phyloP scores from a whole-genome alignment of 2,888 invertebrate species.

The Acanthosoma haemorrhoidale region DNA sequence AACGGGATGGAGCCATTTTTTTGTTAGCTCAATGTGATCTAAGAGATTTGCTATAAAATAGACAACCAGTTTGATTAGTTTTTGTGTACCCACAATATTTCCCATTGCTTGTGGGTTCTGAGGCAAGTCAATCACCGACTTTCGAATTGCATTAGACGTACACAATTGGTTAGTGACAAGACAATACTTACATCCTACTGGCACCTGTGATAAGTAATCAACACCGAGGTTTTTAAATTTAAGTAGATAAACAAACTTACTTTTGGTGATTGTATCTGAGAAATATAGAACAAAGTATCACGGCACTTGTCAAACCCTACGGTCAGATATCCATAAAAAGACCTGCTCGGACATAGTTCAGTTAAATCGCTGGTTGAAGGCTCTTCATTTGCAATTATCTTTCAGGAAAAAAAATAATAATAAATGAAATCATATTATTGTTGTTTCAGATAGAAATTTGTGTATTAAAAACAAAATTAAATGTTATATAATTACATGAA shows the following conservation, averaged over 20 bases:
- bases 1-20: no score
- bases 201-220: not conserved
- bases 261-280: not conserved
- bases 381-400: not conserved
- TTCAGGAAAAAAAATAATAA: constrained; percentile 1
- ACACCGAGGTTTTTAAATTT: not conserved
- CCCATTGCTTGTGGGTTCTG: no score
- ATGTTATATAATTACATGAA: no score
- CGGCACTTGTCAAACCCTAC: constrained; percentile 5
- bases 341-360: not conserved
- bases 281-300: constrained; percentile 11
- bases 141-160: no score
- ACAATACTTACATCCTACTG: not conserved
- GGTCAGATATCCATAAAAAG: not conserved
- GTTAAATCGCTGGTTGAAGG: not conserved
- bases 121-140: no score
- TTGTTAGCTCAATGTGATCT: no score
- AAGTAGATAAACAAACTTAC: not conserved
- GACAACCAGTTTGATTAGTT: no score
- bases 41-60: no score
- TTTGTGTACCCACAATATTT: no score
- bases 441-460: no score
- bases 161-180: not conserved
- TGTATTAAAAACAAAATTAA: no score
- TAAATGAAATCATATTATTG: no score